Conservation (phyloP, 2,888 invertebrate genomes). For the Noctua fimbriata region DNA sequence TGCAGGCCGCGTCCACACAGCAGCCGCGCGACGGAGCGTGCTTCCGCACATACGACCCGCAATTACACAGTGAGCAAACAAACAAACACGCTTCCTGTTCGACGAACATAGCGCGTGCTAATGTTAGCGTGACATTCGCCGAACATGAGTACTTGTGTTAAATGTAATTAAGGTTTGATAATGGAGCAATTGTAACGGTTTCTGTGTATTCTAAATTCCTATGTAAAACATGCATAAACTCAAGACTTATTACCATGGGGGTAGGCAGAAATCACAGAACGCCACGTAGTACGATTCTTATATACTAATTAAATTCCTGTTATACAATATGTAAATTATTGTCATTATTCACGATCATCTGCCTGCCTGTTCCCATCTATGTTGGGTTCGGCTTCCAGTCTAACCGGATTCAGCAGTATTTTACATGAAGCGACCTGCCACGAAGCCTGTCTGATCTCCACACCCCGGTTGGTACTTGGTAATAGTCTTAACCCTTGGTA, state of each 20-base stretch:
- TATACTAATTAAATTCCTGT: not conserved
- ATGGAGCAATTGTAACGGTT: not conserved
- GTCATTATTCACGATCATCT: not conserved
- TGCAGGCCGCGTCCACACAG: not conserved
- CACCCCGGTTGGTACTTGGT: not conserved
- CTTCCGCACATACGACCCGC: constrained; percentile 57
- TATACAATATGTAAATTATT: not conserved
- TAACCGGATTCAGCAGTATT: not conserved
- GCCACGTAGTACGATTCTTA: too few species aligned
- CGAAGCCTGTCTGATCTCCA: not conserved
- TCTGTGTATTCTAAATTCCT: not conserved
- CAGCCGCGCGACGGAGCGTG: constrained; percentile 45
- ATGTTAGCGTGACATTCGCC: constrained; percentile 41
- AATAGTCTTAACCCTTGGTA: not conserved
- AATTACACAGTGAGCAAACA: constrained; percentile 55
- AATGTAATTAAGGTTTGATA: not conserved
- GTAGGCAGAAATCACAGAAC: too few species aligned
- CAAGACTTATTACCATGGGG: not conserved
- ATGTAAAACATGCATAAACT: not conserved
- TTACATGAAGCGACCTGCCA: not conserved
- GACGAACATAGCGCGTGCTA: constrained; percentile 32
- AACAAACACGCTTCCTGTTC: constrained; percentile 60
- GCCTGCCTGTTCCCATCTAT: not conserved
- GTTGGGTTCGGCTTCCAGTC: not conserved
- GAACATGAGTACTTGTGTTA: not conserved